Conservation (phyloP, 2,797 vertebrate species). For the Sebastes ruberrimus region DNA sequence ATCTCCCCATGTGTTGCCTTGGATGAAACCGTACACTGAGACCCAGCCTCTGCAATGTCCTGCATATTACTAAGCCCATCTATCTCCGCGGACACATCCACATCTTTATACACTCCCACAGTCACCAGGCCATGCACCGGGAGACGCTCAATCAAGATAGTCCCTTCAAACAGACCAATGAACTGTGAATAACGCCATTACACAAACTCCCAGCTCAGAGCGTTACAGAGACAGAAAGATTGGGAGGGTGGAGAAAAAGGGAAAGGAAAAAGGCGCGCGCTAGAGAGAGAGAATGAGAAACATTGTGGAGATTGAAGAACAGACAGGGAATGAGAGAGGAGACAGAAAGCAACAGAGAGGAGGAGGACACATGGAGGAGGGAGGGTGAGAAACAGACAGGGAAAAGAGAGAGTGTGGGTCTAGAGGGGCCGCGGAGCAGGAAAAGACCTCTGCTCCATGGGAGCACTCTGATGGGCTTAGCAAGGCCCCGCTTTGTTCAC, state of each 20-base stretch:
- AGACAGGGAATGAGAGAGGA: conserved; percentile 27
- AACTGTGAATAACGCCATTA: conserved; percentile 83
- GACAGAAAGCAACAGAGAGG: conserved; percentile 54
- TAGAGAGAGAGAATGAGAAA: conserved; percentile 12
- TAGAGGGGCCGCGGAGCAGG: conserved; percentile 65
- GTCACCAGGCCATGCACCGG: conserved; percentile 65
- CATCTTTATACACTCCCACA: conserved; percentile 77
- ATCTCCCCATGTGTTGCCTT: conserved; percentile 59
- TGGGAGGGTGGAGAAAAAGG: conserved; percentile 34
- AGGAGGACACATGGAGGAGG: conserved; percentile 16
- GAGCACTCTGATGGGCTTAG: conserved; percentile 77
- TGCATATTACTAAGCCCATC: conserved; percentile 70
- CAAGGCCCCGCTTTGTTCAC: conserved; percentile 71
- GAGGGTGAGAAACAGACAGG: conserved; percentile 56
- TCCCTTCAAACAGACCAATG: conserved; percentile 84
- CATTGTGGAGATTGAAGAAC: conserved; percentile 38
- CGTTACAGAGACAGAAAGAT: conserved; percentile 54
- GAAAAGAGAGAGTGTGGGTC: conserved; percentile 34
- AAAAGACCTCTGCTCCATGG: conserved; percentile 77
- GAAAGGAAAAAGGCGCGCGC: not conserved
- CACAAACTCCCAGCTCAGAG: conserved; percentile 74
- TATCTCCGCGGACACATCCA: conserved; percentile 73
- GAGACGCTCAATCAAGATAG: conserved; percentile 82
- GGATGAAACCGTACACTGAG: conserved; percentile 37
- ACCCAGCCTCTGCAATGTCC: conserved; percentile 59